phyloP scores from a whole-genome alignment of 2,888 invertebrate genomes.

The Tetropium fuscum region DNA sequence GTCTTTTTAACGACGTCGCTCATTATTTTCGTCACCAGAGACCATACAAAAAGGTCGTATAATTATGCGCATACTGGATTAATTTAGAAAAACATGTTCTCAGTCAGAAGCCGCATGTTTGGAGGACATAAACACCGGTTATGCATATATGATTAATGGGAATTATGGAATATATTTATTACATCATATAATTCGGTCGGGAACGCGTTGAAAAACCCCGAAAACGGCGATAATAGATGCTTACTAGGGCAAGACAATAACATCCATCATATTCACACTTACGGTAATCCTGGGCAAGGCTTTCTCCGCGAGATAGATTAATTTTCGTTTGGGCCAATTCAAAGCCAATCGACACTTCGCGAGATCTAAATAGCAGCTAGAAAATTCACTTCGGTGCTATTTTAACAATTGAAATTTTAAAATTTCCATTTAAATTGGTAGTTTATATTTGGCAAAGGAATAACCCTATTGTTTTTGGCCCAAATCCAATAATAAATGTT shows the following conservation, averaged over 20 bases:
- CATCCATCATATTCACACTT: constrained; percentile 38
- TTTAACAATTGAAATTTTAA: too few species aligned
- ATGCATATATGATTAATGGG: constrained; percentile 13
- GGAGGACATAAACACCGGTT: constrained; percentile 4
- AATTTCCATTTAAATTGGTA: too few species aligned
- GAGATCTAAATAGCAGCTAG: too few species aligned
- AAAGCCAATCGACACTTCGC: too few species aligned
- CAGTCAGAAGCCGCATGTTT: not conserved
- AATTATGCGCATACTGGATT: constrained; percentile 1
- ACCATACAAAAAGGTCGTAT: not conserved
- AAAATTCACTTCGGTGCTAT: too few species aligned
- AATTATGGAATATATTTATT: constrained; percentile 11
- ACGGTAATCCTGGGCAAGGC: not conserved
- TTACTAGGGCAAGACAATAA: constrained; percentile 38
- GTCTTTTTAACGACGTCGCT: constrained; percentile 14
- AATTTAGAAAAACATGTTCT: constrained; percentile 3
- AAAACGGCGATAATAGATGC: constrained; percentile 18
- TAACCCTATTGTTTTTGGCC: too few species aligned
- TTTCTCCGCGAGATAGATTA: not conserved
- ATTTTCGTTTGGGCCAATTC: not conserved
- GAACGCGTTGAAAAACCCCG: not conserved
- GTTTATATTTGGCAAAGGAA: too few species aligned
- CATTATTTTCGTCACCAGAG: constrained; percentile 15
- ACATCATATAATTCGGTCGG: constrained; percentile 7
- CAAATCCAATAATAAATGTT: too few species aligned